phyloP scores from a whole-genome alignment of 2,113 vertebrate genomes.

The Spilogale gracilis region DNA sequence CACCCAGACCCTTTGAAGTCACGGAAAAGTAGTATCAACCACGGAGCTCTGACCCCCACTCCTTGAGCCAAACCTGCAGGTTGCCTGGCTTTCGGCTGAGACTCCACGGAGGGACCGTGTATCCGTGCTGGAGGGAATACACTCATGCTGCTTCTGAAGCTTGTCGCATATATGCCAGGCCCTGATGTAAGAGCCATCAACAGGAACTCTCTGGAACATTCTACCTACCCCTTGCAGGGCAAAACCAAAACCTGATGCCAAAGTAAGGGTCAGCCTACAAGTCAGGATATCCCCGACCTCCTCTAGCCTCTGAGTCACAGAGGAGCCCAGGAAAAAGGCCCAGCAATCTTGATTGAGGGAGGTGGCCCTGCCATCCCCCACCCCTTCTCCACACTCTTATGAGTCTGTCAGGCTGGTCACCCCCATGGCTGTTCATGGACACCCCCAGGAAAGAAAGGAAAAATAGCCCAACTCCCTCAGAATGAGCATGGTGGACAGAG shows the following conservation, averaged over 20 bases:
- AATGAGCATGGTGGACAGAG: neutral
- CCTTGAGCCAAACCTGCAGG: neutral
- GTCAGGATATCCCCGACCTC: neutral
- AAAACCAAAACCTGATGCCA: neutral
- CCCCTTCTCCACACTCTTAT: neutral
- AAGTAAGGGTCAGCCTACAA: neutral
- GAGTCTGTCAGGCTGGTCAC: neutral
- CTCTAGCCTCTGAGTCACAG: slow-evolving; percentile 23
- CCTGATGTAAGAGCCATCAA: neutral
- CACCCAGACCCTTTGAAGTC: too few relatives aligned
- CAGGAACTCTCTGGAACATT: neutral
- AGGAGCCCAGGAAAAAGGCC: neutral
- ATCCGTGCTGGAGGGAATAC: neutral
- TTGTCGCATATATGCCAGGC: neutral
- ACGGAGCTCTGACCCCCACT: neutral
- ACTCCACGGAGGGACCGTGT: neutral
- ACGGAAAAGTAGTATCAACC: neutral
- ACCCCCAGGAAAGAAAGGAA: neutral
- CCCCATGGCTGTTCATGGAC: neutral
- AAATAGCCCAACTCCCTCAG: neutral
- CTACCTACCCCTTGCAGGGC: neutral
- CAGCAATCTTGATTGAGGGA: neutral
- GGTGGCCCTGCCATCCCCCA: neutral
- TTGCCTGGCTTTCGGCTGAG: neutral
- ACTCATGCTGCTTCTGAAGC: neutral